phyloP scores from a whole-genome alignment of 2,113 vertebrate genomes.

The Salvelinus namaycush region DNA sequence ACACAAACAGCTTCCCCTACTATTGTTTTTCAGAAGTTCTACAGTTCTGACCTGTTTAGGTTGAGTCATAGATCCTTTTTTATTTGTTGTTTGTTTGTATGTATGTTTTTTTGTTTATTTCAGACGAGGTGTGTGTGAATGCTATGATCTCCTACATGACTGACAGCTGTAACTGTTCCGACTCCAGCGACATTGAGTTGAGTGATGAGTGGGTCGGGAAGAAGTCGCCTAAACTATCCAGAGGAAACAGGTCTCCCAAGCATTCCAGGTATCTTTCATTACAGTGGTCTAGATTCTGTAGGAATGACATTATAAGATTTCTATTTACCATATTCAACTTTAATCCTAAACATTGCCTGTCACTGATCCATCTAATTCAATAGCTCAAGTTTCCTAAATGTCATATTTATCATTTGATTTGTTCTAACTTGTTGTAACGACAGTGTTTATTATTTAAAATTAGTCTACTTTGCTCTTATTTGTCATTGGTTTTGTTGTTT shows the following conservation, averaged over 20 bases:
- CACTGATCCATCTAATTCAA: too few relatives aligned
- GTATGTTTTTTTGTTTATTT: slow-evolving; percentile 23
- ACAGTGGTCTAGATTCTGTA: too few relatives aligned
- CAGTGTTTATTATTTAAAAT: too few relatives aligned
- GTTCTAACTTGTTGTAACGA: background rate
- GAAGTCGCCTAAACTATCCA: slow-evolving; percentile 93
- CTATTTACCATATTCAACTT: too few relatives aligned
- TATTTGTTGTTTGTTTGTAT: background rate
- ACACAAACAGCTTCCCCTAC: background rate
- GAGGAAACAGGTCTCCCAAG: slow-evolving; percentile 90
- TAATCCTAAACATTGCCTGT: too few relatives aligned
- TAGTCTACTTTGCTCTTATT: too few relatives aligned
- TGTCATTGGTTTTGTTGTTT: too few relatives aligned
- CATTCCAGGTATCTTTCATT: slow-evolving; percentile 70
- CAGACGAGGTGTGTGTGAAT: slow-evolving; percentile 96
- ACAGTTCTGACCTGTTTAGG: background rate
- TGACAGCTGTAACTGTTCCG: slow-evolving; percentile 99
- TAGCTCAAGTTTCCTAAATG: too few relatives aligned
- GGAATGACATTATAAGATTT: too few relatives aligned
- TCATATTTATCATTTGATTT: too few relatives aligned
- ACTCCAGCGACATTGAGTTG: slow-evolving; percentile 96
- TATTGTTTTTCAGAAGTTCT: background rate
- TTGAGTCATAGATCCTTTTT: too few relatives aligned
- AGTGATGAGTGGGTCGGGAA: slow-evolving; percentile 98
- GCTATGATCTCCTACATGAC: slow-evolving; percentile 90